phyloP scores from a whole-genome alignment of 2,113 vertebrate genomes.

The Hassar affinis region DNA sequence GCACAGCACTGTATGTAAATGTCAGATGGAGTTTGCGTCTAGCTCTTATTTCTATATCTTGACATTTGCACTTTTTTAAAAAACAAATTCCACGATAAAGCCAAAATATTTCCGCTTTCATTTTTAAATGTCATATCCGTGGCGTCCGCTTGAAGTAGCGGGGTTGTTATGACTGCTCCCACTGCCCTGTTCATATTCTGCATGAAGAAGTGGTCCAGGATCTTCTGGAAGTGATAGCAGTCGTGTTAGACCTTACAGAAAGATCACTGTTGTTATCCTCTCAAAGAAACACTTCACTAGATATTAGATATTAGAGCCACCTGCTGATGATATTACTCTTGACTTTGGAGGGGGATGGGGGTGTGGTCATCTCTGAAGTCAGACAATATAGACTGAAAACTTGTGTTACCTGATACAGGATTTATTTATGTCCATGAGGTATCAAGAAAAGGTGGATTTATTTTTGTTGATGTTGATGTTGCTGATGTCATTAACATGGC shows the following conservation, averaged over 20 bases:
- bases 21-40: too few relatives aligned
- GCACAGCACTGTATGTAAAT: too few relatives aligned
- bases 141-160: background rate
- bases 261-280: background rate
- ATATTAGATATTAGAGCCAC: background rate
- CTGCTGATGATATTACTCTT: background rate
- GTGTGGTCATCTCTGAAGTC: background rate
- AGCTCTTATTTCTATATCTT: too few relatives aligned
- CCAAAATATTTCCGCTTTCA: too few relatives aligned
- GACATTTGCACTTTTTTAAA: too few relatives aligned
- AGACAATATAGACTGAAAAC: background rate
- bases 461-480: background rate
- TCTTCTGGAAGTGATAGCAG: background rate
- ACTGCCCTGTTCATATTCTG: background rate
- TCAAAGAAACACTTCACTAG: background rate
- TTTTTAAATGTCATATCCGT: background rate
- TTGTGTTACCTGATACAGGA: too few relatives aligned
- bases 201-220: background rate
- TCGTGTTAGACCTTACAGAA: background rate
- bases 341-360: background rate
- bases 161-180: background rate
- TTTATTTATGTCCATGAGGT: too few relatives aligned
- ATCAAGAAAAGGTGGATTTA: too few relatives aligned
- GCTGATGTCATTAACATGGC: background rate
- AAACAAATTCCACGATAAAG: too few relatives aligned